Evolutionary conservation across 2,797 vertebrate species (phyloP), one percentile per base, ranked within the genome.

Genomic region (Dallia pectoralis): DNA sequence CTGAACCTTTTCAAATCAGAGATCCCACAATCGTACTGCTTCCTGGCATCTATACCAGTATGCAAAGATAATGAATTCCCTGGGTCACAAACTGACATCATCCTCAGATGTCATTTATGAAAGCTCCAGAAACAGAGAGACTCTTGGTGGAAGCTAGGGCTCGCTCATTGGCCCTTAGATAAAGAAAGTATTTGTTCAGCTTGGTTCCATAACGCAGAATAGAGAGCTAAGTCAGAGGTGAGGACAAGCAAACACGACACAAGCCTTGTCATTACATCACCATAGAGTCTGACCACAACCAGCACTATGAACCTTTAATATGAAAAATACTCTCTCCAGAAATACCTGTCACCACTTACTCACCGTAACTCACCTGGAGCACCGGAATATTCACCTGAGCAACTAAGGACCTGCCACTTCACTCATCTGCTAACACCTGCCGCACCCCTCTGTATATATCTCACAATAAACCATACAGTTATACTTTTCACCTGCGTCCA

Each of bases 121-220:
- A 22, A 25, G 53, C 22, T 25, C 22, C 8, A 59, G 11, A 59
- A 56, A 56, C 51, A 9, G n/a, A 56, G n/a, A 56, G 53, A 25
- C 22, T 27, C 22, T 59, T 25, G 53, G 53, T 59, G 22, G 25
- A 4, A 22, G 53, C 53, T 6, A 18, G 62, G 27, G 30, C 62
- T 64, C 44, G 19, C 51, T 76, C 19, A 18, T 77, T 67, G 71
- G 40, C 30, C 25, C 53, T 85, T 71, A 61, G 69, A 79, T 77
- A 78, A 76, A 74, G 77, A 77, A 68, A 76, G 40, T 75, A 76
- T 72, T 80, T 79, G 74, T 81, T 79, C 73, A 76, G 59, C 74
- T 79, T 78, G 72, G 84, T 91, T 91, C 85, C 80, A 86, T 91
- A 91, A 91, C 70, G 67, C 70, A 69, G 81, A 77, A 73, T 76